Evolutionary conservation across 2,888 invertebrate species (phyloP).

Genomic region (Athalia rosae): DNA sequence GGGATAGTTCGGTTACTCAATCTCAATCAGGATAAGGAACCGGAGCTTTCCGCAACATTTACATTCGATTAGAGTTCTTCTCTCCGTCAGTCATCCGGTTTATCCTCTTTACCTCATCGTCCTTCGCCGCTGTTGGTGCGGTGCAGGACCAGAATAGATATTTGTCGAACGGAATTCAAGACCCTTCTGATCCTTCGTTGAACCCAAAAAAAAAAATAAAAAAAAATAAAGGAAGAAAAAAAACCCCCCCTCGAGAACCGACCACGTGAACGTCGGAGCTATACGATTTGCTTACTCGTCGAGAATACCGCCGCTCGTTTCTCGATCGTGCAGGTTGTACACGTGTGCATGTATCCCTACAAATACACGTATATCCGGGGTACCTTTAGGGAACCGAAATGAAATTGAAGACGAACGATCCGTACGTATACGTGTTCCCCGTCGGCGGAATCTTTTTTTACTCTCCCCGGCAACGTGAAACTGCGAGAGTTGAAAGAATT

Average conservation of each 20-base stretch:
- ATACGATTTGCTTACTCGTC: conserved; percentile 60
- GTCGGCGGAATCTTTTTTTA: no score
- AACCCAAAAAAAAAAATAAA: no score
- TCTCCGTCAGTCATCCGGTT: conserved; percentile 44
- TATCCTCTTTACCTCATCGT: conserved; percentile 44
- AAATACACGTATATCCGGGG: conserved; percentile 1
- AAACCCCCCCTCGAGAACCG: conserved; percentile 40
- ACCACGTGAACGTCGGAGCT: conserved; percentile 42
- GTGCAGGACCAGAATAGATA: conserved; percentile 45
- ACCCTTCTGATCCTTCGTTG: conserved; percentile 36
- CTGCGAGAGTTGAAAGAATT: no score
- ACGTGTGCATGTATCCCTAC: not conserved
- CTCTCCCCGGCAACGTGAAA: no score
- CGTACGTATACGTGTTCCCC: no score
- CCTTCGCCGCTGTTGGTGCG: not conserved
- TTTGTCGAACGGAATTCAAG: conserved; percentile 22
- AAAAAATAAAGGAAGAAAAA: conserved; percentile 20
- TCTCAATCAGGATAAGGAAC: conserved; percentile 62
- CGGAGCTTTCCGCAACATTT: conserved; percentile 68
- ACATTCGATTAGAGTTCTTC: conserved; percentile 66
- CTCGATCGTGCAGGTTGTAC: conserved; percentile 28
- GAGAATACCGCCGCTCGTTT: conserved; percentile 54
- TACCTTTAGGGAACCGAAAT: conserved; percentile 55
- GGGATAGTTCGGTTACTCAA: conserved; percentile 22
- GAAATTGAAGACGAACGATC: conserved; percentile 59